Percentiles rank a stretch among this genome's conserved stretches.
These are phyloP conservation scores for Euzophera pinguis DNA, from an alignment of 2,888 invertebrate species.

Conservation along the genomic window DNA sequence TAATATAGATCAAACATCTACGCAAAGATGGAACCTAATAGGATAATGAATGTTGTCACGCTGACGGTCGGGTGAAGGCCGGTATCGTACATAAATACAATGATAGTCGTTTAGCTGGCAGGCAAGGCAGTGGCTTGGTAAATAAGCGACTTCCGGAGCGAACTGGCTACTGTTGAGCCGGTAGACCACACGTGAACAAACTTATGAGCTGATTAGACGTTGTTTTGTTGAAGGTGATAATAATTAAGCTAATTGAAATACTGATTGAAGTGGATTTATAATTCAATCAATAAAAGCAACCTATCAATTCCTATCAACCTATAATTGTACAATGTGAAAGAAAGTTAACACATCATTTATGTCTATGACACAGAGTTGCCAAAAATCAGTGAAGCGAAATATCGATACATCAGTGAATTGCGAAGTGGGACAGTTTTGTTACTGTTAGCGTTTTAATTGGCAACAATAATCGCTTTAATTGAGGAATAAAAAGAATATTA, in stretches of 20 bases:
- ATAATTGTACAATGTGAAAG: too few relatives aligned
- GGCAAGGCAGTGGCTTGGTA: constrained; percentile 37
- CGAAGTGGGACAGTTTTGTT: constrained; percentile 1
- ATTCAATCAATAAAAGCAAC: too few relatives aligned
- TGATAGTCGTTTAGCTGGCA: constrained; percentile 5
- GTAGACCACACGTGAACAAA: constrained; percentile 50
- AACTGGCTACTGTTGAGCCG: constrained; percentile 25
- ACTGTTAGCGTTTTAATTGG: constrained; percentile 3
- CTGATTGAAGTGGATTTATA: too few relatives aligned
- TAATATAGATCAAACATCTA: constrained; percentile 22
- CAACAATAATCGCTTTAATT: constrained; percentile 1
- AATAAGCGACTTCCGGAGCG: constrained; percentile 59
- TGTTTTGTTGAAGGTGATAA: neutral
- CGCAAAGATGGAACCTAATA: constrained; percentile 34
- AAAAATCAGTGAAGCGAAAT: constrained; percentile 3
- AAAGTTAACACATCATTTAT: neutral
- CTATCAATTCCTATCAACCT: too few relatives aligned
- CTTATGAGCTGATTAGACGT: neutral
- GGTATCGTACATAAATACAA: constrained; percentile 25
- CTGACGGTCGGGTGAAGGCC: constrained; percentile 45
- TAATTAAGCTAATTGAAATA: neutral
- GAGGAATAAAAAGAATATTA: constrained; percentile 7
- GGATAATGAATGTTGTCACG: constrained; percentile 42
- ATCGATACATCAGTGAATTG: neutral
- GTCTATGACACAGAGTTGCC: neutral